Evolutionary conservation across 2,888 invertebrate genomes (phyloP).

Genomic region (Serripes groenlandicus): DNA sequence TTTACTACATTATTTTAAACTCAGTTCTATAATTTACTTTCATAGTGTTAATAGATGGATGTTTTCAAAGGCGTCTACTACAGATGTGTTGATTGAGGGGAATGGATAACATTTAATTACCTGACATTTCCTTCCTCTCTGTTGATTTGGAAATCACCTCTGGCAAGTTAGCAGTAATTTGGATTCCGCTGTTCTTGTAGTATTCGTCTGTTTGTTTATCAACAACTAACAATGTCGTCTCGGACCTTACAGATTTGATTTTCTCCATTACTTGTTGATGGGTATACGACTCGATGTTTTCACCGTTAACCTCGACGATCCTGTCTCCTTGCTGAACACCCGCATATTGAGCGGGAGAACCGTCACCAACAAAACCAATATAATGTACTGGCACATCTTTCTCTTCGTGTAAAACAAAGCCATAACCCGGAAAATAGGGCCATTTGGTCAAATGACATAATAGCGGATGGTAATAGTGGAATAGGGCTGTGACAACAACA

Average conservation of each 20-base stretch:
- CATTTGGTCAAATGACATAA: slow-evolving; percentile 94
- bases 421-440: slow-evolving; percentile 97
- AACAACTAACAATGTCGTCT: slow-evolving; percentile 95
- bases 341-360: slow-evolving; percentile 88
- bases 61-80: not conserved
- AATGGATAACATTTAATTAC: too few species aligned
- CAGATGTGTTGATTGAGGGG: too few species aligned
- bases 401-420: slow-evolving; percentile 99
- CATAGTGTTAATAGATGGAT: not conserved
- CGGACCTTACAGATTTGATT: slow-evolving; percentile 93
- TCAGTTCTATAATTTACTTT: not conserved
- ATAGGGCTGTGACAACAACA: slow-evolving; percentile 6
- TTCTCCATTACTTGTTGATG: slow-evolving; percentile 96
- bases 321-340: slow-evolving; percentile 94
- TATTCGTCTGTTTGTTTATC: slow-evolving; percentile 91
- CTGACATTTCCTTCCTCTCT: not conserved
- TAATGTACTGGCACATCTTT: slow-evolving; percentile 97
- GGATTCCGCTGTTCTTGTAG: slow-evolving; percentile 89
- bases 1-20: not conserved
- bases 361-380: slow-evolving; percentile 96
- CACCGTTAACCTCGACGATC: slow-evolving; percentile 92
- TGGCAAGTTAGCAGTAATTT: slow-evolving; percentile 65
- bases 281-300: slow-evolving; percentile 95
- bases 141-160: slow-evolving; percentile 52
- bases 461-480: slow-evolving; percentile 87